Base-by-base conservation (phyloP, 2,888 invertebrate species). In the Lathronympha strigana region DNA sequence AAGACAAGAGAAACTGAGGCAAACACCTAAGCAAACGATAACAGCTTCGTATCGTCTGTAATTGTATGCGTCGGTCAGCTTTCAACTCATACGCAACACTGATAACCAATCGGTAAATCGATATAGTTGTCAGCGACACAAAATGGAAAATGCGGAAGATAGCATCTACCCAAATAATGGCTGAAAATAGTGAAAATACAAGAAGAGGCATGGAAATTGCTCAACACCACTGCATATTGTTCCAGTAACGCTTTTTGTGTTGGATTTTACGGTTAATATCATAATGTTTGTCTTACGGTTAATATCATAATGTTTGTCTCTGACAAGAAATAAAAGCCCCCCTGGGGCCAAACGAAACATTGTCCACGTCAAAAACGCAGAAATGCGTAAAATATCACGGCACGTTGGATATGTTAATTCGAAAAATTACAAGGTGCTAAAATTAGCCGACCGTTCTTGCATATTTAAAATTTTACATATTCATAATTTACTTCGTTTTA, bases 1-100 rank as follows among this genome's bases (percentile, higher is more conserved):
- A 60, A 64, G 58, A 58, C 36, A 64, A 64, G 58, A 58, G 45
- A 64, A 64, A 60, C 36, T 64, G 28, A 25, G 51, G 51, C 45
- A 36, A 51, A 63, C 51, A 53, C 64, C 17, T 28, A 25, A 36
- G 36, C 15, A 45, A 45, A 60, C 45, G 51, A 60, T 60, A 53
- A 58, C 58, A 45, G 38, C 28, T 45, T 21, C 25, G 51, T 40
- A 43, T 43, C 43, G 36, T 53, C 36, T 36, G 47, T 58, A 15
- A 51, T 64, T 45, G 45, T 23, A 31, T 36, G 19, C 19, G 21
- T 33, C 49, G 57, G 57, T 58, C 23, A 21, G 23, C 36, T 53
- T 58, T 63, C 40, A 28, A 53, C 25, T 45, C 40, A 45, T 36
- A n/a, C n/a, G n/a, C n/a, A n/a, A n/a, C n/a, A n/a, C n/a, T n/a